Evolutionary conservation across 2,113 vertebrate genomes (phyloP), one percentile per base, ranked within the genome.

Genomic region (Melanostigma gelatinosum): DNA sequence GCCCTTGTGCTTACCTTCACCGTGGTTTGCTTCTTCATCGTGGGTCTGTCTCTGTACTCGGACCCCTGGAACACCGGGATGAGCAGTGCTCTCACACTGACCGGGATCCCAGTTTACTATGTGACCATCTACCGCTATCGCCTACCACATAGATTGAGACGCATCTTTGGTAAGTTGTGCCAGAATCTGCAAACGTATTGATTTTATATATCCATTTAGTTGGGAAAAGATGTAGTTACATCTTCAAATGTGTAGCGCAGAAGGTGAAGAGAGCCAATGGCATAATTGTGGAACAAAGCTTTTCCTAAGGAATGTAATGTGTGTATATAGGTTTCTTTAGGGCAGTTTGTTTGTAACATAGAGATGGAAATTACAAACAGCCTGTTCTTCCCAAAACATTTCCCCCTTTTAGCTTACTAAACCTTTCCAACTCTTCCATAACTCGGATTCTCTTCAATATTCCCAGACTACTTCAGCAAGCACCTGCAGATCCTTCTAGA

Each of bases 11-110:
- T 96, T 0, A 75, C 94, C 80, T 99, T 99, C 87, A 99, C 97
- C 4, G 95, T 96, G 87, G 97, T 97, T 0, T 99, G 96, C 77
- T 94, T 99, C 92, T 97, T 98, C 94, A 98, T 99, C 90, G 98
- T 99, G 61, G 95, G 94, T 0, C 90, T 99, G 76, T 99, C 98
- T 78, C 95, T 99, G 66, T 99, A 98, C 82, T 97, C 98, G 0
- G 97, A 99, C 81, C 98, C 98, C 4, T 96, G 96, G 91, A 99
- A 96, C 80, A 97, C 97, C 0, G 97, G 98, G 0, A 84, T 93
- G 3, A 97, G 98, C 68, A 98, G 96, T 72, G 91, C 83, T 48
- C 96, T 99, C 89, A 98, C 96, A 0, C 80, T 99, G 87, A 97
- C 96, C 0, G 98, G 97, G 48, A 91, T 99, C 62, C 98, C 98